Evolutionary conservation across 1,140 invertebrate species (phyloP).

Genomic region (Dreissena rostriformis): DNA sequence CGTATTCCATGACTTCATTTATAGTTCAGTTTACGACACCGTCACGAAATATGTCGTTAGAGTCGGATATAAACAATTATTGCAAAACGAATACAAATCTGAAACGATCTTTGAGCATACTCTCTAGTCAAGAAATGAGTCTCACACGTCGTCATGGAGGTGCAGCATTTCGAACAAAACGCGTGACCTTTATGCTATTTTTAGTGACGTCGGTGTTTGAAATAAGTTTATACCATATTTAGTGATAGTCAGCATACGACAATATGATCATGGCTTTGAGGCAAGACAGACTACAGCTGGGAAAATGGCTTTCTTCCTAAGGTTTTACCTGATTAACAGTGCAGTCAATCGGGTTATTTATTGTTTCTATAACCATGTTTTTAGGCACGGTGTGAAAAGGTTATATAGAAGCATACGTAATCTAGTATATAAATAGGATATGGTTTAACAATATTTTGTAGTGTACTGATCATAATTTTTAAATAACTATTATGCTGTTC

Average conservation of each 20-base stretch:
- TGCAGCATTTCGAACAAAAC: constrained; percentile 16
- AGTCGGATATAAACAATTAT: not conserved
- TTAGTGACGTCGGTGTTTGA: constrained; percentile 48
- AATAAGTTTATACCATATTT: constrained; percentile 53
- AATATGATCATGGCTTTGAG: constrained; percentile 23
- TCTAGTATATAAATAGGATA: no score
- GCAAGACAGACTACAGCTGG: not conserved
- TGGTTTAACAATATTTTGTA: no score
- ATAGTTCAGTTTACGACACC: constrained; percentile 9
- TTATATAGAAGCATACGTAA: not conserved
- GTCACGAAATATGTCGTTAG: constrained; percentile 8
- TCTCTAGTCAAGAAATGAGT: constrained; percentile 35
- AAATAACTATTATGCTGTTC: no score
- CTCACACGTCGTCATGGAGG: constrained; percentile 40
- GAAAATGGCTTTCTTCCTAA: constrained; percentile 39
- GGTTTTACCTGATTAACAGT: constrained; percentile 48
- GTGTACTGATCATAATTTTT: no score
- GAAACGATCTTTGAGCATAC: constrained; percentile 18
- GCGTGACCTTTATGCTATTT: constrained; percentile 50
- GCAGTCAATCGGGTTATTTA: constrained; percentile 47
- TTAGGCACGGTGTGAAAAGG: constrained; percentile 32
- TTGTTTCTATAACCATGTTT: constrained; percentile 32
- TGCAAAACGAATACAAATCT: constrained; percentile 2
- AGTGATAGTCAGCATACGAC: constrained; percentile 21
- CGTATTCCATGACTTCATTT: constrained; percentile 33